Conservation (phyloP, 2,113 vertebrate genomes). For the Sporophila hypoxantha region DNA sequence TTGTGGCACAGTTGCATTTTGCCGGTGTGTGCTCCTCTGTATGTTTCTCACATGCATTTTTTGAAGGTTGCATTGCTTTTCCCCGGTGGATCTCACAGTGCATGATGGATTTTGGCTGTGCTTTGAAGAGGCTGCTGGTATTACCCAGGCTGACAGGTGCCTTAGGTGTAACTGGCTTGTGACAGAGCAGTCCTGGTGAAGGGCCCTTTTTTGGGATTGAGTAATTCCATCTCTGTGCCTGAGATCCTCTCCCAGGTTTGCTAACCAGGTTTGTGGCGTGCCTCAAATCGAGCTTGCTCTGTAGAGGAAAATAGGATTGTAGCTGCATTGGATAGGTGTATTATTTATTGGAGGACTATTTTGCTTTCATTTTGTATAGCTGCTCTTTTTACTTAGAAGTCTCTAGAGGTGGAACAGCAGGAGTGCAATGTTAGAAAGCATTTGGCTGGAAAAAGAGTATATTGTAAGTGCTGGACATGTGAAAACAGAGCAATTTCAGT, state of each 20-base stretch:
- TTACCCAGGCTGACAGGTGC: not conserved
- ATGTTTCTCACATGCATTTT: not conserved
- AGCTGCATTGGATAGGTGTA: not conserved
- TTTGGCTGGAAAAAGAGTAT: not conserved
- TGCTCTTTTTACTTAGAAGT: not conserved
- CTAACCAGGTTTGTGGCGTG: not conserved
- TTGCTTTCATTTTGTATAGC: conserved; percentile 21
- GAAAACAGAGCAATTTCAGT: not conserved
- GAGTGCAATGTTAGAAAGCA: not conserved
- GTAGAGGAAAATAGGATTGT: not conserved
- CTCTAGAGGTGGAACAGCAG: not conserved
- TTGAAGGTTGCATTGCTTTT: not conserved
- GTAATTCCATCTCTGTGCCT: not conserved
- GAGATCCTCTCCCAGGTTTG: not conserved
- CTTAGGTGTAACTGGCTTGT: not conserved
- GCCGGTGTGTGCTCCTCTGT: too few species aligned
- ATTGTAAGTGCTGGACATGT: not conserved
- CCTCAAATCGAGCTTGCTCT: not conserved
- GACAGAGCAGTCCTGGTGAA: not conserved
- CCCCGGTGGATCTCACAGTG: not conserved
- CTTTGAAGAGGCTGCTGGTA: not conserved
- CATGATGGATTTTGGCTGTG: not conserved
- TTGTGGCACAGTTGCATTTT: not conserved
- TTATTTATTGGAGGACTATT: not conserved
- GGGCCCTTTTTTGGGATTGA: not conserved